These are phyloP conservation scores for Halcyon leucocephala DNA, from an alignment of 2,797 vertebrate genomes.

Conservation along the genomic window DNA sequence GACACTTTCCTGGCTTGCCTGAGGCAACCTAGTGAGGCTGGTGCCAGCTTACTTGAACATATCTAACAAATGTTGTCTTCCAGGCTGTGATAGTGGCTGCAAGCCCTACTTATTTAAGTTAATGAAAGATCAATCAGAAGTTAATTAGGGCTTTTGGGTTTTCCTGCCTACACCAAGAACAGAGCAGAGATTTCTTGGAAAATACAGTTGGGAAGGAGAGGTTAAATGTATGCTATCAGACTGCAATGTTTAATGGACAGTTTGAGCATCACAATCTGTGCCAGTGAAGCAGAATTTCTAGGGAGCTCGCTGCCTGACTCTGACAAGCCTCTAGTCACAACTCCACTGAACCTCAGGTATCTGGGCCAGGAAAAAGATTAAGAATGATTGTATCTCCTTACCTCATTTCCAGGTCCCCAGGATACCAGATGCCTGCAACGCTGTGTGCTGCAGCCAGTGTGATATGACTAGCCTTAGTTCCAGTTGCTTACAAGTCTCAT, in stretches of 20 bases:
- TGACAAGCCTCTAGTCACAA: not conserved
- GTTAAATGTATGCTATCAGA: not conserved
- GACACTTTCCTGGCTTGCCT: not conserved
- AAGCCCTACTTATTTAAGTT: not conserved
- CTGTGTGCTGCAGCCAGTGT: not conserved
- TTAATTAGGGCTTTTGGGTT: not conserved
- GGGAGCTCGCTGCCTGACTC: not conserved
- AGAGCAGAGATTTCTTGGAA: not conserved
- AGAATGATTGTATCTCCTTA: not conserved
- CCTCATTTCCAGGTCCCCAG: not conserved
- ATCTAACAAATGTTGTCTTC: not conserved
- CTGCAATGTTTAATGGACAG: not conserved
- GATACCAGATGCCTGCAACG: not conserved
- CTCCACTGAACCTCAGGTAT: not conserved
- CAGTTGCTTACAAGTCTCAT: not conserved
- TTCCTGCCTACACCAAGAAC: not conserved
- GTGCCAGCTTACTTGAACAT: not conserved
- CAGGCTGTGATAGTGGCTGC: not conserved
- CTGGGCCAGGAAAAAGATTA: not conserved
- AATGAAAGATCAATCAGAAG: not conserved
- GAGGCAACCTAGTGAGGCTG: not conserved
- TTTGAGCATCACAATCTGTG: not conserved
- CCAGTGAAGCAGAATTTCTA: not conserved
- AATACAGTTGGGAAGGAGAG: not conserved
- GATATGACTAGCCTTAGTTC: not conserved